Evolutionary conservation across 2,797 vertebrate species (phyloP), one percentile per base, ranked within the genome.

Genomic region (Scleropages formosus): DNA sequence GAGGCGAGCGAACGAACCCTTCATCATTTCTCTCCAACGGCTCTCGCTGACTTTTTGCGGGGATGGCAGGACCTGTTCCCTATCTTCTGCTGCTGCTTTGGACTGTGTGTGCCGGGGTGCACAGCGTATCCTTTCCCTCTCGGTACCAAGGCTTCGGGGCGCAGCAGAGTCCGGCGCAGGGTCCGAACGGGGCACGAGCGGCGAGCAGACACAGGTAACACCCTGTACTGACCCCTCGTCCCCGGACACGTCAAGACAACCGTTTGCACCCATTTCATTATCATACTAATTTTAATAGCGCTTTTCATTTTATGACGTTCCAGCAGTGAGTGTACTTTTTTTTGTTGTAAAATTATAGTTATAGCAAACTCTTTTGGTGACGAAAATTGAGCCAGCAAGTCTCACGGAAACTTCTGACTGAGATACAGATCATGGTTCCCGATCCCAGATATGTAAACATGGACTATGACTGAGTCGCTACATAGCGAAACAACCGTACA

Each of bases 171-270:
- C 80, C 16, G 47, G 56, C 78, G 26, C 69, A 73, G 15, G 65
- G 77, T 11, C 79, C 73, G 69, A 80, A 77, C 44, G 77, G 74
- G 18, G 86, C 86, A 71, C 85, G 91, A 73, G 89, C 87, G 1
- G 89, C 90, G 3, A 93, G 92, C 83, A 88, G 91, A 82, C 91
- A 92, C 88, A 91, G 92, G 92, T 93, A 85, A 64, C 81, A 4
- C 12, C 12, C 22, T 44, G 62, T 26, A 39, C 22, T 27, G 65
- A 1, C 26, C 16, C 11, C 27, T 8, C 59, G 8, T 8, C 11
- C n/a, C n/a, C 20, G 20, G 59, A 61, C 20, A 61, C 20, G 15
- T 6, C 18, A 60, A 13, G 13, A 60, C 49, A 53, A n/a, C n/a
- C n/a, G n/a, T n/a, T n/a, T n/a, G n/a, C n/a, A n/a, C n/a, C n/a